Percentiles rank a stretch among this genome's conserved stretches.
These are phyloP conservation scores for Papilio demoleus DNA, from an alignment of 2,888 invertebrate species.

Conservation along the genomic window DNA sequence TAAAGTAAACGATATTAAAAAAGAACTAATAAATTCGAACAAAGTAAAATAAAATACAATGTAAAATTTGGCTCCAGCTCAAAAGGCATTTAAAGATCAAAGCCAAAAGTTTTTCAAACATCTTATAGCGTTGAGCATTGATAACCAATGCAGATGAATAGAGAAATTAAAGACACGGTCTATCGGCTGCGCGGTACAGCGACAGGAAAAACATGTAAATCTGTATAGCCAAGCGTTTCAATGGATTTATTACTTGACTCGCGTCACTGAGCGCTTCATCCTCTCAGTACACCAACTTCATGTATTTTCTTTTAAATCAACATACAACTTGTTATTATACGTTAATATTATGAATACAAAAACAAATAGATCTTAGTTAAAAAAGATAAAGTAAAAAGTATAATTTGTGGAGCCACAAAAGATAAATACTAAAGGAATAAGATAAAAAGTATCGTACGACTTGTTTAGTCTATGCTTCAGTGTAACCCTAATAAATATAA, in stretches of 20 bases:
- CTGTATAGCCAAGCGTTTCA: conserved; percentile 45
- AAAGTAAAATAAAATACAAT: neutral
- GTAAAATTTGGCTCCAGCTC: neutral
- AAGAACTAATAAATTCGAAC: neutral
- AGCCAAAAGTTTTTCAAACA: conserved; percentile 5
- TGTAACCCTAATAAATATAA: neutral
- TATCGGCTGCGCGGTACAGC: conserved; percentile 42
- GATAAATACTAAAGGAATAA: neutral
- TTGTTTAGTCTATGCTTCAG: neutral
- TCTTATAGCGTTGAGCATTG: neutral
- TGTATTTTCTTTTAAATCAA: conserved; percentile 32
- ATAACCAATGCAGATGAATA: conserved; percentile 21
- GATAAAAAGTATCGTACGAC: neutral
- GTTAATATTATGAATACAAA: too few relatives aligned
- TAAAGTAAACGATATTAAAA: neutral
- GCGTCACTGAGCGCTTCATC: conserved; percentile 42
- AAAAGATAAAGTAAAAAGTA: neutral
- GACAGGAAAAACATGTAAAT: conserved; percentile 44
- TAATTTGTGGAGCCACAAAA: neutral
- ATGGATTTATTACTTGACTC: conserved; percentile 47
- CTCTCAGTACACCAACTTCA: conserved; percentile 38
- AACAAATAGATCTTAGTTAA: neutral
- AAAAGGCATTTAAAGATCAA: neutral
- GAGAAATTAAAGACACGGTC: conserved; percentile 40
- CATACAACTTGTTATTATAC: too few relatives aligned